Evolutionary conservation across 1,140 invertebrate genomes (phyloP), one percentile per base, ranked within the genome.

Genomic region (Pseudoatta argentina): DNA sequence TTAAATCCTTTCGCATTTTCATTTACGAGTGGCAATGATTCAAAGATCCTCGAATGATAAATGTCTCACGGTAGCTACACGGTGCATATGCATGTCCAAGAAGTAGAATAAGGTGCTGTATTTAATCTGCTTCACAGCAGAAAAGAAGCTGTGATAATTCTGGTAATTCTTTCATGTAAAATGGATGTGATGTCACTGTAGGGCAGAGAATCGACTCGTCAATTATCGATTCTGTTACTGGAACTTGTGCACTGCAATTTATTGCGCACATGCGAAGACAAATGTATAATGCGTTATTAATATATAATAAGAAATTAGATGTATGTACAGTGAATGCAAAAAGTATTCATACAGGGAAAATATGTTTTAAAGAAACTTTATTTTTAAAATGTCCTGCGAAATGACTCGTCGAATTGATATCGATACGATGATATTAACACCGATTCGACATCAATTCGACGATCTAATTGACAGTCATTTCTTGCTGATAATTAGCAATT

Each of bases 131-230:
- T 88, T 88, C 83, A 87, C 18, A 66, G 77, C 72, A 88, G 71
- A 87, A 89, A 67, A 73, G 64, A 59, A 89, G 78, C 87, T 89
- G 87, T 89, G 88, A 89, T 89, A 89, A 77, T 89, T 82, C 73
- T 63, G 55, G 51, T 82, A 67, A 57, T 83, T 88, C 72, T 86
- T 88, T 83, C 59, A 67, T 76, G 24, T 30, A 76, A 88, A 27
- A 81, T 18, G 78, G 51, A 67, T 18, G 30, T 73, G 24, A n/a
- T 82, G 24, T 71, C 44, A 64, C 63, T 63, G 76, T 81, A 59
- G 4, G 73, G 1, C 76, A 85, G 64, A 82, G 21, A 86, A 88
- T 86, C 53, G 12, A 44, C 48, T 76, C 39, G 63, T 21, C 18
- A n/a, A 51, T 3, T 51, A 18, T 86, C 39, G 27, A 71, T 82